phyloP scores from a whole-genome alignment of 2,888 invertebrate species.

The Nezara viridula region DNA sequence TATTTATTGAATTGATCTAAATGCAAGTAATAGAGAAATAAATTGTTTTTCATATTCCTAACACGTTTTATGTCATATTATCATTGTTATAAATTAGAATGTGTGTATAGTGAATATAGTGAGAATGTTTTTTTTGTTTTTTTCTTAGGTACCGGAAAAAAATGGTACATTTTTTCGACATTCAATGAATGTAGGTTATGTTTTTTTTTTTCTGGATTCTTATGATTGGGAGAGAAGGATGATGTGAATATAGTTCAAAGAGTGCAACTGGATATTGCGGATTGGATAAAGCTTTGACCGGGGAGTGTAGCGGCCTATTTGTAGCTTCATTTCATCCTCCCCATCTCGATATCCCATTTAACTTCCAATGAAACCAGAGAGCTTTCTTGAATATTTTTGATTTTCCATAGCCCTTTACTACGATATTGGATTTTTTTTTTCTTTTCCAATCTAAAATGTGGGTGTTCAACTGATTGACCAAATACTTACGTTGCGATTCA shows the following conservation, averaged over 20 bases:
- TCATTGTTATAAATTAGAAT: too few relatives aligned
- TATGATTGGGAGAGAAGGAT: not conserved
- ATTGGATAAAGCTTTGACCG: not conserved
- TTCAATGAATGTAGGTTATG: too few relatives aligned
- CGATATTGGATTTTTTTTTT: not conserved
- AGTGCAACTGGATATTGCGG: constrained; percentile 6
- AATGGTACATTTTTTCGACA: too few relatives aligned
- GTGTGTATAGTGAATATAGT: too few relatives aligned
- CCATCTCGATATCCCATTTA: not conserved
- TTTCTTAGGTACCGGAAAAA: not conserved
- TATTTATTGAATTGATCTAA: too few relatives aligned
- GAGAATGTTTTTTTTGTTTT: too few relatives aligned
- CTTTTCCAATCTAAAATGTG: not conserved
- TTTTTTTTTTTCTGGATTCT: not conserved
- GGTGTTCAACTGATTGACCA: not conserved
- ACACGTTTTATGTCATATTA: too few relatives aligned
- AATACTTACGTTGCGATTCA: not conserved
- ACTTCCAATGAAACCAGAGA: not conserved
- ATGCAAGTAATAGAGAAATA: too few relatives aligned
- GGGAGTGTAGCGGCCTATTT: not conserved
- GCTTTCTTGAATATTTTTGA: not conserved
- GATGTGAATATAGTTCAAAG: not conserved
- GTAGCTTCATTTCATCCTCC: not conserved
- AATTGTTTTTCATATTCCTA: too few relatives aligned
- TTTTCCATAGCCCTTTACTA: not conserved